Evolutionary conservation across 2,113 vertebrate species (phyloP).

Genomic region (rabbit (Oryctolagus cuniculus)): mOryCun1.1 NC_091438.1:83598501-83599000

Average conservation of each 20-base stretch:
- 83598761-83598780: slow-evolving; percentile 19
- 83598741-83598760: not conserved
- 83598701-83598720: slow-evolving; percentile 29
- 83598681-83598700: too few relatives aligned
- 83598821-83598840: slow-evolving; percentile 29
- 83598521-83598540: too few relatives aligned
- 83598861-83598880: not conserved
- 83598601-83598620: too few relatives aligned
- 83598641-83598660: too few relatives aligned
- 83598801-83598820: slow-evolving; percentile 23
- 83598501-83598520: too few relatives aligned
- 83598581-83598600: too few relatives aligned
- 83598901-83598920: not conserved
- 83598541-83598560: too few relatives aligned
- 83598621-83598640: too few relatives aligned
- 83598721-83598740: not conserved
- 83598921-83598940: not conserved
- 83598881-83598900: not conserved
- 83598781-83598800: slow-evolving; percentile 46
- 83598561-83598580: too few relatives aligned
- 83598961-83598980: not conserved
- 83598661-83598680: too few relatives aligned
- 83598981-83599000: not conserved
- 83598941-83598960: not conserved
- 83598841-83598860: not conserved